These are phyloP conservation scores for Plotosus lineatus DNA, from an alignment of 2,113 vertebrate genomes.

Conservation along the genomic window DNA sequence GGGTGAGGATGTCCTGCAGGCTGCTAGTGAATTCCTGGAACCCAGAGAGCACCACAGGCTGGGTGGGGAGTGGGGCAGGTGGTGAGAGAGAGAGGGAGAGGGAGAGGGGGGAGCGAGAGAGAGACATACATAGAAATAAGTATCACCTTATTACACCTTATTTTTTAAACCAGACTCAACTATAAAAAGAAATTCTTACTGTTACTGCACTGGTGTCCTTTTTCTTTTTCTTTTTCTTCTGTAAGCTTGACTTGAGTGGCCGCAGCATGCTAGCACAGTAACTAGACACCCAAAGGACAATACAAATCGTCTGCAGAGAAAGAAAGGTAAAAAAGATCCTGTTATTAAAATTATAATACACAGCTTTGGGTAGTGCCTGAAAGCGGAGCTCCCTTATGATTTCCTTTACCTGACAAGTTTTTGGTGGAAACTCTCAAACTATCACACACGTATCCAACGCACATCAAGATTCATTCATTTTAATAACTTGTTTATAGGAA, in stretches of 20 bases:
- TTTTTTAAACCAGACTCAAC: neutral
- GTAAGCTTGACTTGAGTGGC: constrained; percentile 91
- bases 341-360: neutral
- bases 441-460: no score
- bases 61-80: constrained; percentile 32
- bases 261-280: constrained; percentile 87
- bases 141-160: neutral
- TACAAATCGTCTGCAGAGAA: constrained; percentile 78
- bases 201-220: constrained; percentile 82
- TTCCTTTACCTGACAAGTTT: no score
- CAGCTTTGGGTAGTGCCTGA: no score
- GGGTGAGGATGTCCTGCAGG: constrained; percentile 84
- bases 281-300: constrained; percentile 86
- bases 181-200: constrained; percentile 66
- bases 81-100: constrained; percentile 4
- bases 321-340: neutral
- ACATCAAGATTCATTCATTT: no score
- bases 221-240: constrained; percentile 99
- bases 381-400: no score
- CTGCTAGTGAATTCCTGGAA: constrained; percentile 86
- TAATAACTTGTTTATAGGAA: no score
- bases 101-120: constrained; percentile 9
- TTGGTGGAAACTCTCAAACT: no score
- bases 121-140: neutral
- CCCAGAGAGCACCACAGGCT: constrained; percentile 86